phyloP scores from a whole-genome alignment of 2,797 vertebrate genomes.

The Fistularia commersonii region DNA sequence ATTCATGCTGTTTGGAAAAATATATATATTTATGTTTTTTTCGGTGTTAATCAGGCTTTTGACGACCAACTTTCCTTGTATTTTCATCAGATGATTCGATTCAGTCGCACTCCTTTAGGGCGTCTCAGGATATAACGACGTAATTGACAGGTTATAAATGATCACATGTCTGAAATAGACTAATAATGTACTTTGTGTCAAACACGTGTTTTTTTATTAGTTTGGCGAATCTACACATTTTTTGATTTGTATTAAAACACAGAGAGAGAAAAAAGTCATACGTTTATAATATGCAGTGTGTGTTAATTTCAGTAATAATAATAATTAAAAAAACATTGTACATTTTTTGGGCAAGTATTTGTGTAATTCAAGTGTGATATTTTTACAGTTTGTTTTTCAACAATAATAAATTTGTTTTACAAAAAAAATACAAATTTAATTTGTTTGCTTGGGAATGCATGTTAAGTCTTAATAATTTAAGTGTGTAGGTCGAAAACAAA shows the following conservation, averaged over 20 bases:
- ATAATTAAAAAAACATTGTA: constrained; percentile 79
- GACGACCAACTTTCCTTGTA: constrained; percentile 48
- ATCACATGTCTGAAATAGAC: constrained; percentile 71
- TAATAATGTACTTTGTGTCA: constrained; percentile 72
- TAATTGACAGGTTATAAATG: constrained; percentile 67
- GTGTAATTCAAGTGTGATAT: constrained; percentile 93
- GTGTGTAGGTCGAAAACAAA: not conserved
- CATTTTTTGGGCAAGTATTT: constrained; percentile 86
- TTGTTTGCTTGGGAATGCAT: not conserved
- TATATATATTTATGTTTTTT: constrained; percentile 67
- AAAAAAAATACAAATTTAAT: constrained; percentile 55
- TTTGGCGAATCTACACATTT: constrained; percentile 65
- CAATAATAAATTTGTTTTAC: constrained; percentile 91
- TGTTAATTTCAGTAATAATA: constrained; percentile 86
- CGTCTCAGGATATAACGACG: constrained; percentile 72
- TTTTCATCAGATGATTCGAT: constrained; percentile 60
- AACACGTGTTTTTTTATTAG: constrained; percentile 64
- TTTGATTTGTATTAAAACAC: constrained; percentile 84
- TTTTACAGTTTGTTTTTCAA: constrained; percentile 86
- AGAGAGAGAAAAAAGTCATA: constrained; percentile 66
- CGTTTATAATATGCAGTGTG: constrained; percentile 81
- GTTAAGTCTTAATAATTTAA: not conserved
- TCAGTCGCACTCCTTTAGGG: constrained; percentile 54
- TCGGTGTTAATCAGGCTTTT: constrained; percentile 60
- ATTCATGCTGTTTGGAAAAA: constrained; percentile 72